Evolutionary conservation across 2,113 vertebrate species (phyloP).

Genomic region (Halichoeres trimaculatus): DNA sequence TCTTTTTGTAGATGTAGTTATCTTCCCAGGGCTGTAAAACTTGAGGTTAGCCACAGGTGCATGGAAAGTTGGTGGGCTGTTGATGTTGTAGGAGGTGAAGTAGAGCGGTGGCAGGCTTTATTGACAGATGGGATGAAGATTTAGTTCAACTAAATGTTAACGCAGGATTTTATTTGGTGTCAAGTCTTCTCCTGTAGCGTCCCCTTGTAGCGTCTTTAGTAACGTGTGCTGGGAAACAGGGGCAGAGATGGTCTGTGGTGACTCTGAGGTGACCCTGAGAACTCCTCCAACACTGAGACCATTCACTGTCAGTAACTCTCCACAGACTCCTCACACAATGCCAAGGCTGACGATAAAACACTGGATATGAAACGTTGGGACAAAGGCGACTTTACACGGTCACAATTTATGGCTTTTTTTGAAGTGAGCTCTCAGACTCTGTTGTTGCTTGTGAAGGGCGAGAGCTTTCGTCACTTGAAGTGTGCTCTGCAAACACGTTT

Average conservation of each 20-base stretch:
- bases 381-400: constrained; percentile 30
- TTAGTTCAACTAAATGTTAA: too few species aligned
- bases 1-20: too few species aligned
- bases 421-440: constrained; percentile 43
- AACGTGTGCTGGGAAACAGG: not conserved
- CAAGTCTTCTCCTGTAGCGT: too few species aligned
- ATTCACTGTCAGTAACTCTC: constrained; percentile 46
- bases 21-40: too few species aligned
- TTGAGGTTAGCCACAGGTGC: too few species aligned
- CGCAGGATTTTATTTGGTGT: too few species aligned
- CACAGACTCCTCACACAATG: constrained; percentile 27
- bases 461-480: constrained; percentile 1
- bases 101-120: too few species aligned
- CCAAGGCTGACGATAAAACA: constrained; percentile 62
- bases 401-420: constrained; percentile 40
- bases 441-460: constrained; percentile 25
- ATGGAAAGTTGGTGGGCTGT: too few species aligned
- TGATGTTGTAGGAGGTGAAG: too few species aligned
- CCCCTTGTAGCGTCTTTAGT: not conserved
- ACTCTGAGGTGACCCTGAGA: constrained; percentile 38
- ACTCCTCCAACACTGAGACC: constrained; percentile 27
- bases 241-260: not conserved
- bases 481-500: not conserved
- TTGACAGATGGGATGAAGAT: too few species aligned
- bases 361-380: constrained; percentile 58